Conservation (phyloP, 2,888 invertebrate genomes). For the Drosophila setosimentum region DNA sequence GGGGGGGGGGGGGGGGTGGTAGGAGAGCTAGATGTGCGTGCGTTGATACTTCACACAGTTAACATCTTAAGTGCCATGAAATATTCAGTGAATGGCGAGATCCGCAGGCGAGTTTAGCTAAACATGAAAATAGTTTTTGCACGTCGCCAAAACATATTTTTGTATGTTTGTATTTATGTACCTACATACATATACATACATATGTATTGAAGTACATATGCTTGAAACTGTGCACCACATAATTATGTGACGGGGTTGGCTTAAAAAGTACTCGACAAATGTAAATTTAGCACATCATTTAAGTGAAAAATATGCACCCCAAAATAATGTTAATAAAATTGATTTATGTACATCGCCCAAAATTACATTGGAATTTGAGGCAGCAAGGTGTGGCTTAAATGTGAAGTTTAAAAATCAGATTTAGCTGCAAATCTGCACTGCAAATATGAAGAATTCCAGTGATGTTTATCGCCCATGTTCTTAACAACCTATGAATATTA, state of each 20-base stretch:
- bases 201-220: conserved; percentile 16
- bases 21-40: conserved; percentile 57
- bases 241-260: conserved; percentile 14
- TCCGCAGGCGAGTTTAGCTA: conserved; percentile 8
- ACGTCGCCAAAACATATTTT: conserved; percentile 36
- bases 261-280: background rate
- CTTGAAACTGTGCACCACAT: conserved; percentile 4
- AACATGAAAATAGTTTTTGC: conserved; percentile 78
- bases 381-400: background rate
- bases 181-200: background rate
- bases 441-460: background rate
- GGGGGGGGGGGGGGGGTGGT: too few species aligned
- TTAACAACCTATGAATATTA: too few species aligned
- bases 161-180: background rate
- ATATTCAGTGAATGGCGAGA: conserved; percentile 64
- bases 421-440: background rate
- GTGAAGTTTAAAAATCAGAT: background rate
- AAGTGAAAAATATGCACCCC: background rate
- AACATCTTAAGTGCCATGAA: conserved; percentile 82
- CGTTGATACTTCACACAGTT: conserved; percentile 71
- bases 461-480: background rate
- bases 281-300: background rate
- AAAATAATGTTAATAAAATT: background rate
- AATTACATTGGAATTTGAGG: background rate
- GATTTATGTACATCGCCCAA: background rate